These are phyloP conservation scores for Ormyrus rosae DNA, from an alignment of 2,888 invertebrate species.

Conservation along the genomic window DNA sequence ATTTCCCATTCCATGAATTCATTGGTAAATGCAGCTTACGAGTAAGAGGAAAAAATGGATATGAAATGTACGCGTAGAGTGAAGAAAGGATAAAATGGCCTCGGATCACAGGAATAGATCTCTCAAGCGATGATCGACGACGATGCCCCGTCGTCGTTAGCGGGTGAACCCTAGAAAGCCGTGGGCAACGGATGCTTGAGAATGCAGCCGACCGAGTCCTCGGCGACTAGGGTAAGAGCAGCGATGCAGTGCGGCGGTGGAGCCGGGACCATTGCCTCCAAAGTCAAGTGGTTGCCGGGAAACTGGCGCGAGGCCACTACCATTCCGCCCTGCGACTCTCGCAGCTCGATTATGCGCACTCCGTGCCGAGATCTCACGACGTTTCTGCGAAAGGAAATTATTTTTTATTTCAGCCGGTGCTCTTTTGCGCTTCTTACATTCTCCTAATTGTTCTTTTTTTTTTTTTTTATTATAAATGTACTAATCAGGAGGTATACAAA, in stretches of 20 bases:
- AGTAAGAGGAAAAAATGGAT: no score
- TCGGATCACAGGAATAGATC: background rate
- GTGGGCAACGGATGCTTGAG: constrained; percentile 81
- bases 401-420: background rate
- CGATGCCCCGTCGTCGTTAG: background rate
- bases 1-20: no score
- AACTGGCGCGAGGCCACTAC: constrained; percentile 72
- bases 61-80: no score
- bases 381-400: constrained; percentile 63
- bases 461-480: no score
- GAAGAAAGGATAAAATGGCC: no score
- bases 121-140: constrained; percentile 22
- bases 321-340: constrained; percentile 71
- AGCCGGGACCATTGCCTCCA: constrained; percentile 71
- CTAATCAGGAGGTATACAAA: background rate
- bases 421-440: background rate
- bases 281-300: constrained; percentile 69
- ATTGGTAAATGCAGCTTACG: no score
- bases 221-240: constrained; percentile 80
- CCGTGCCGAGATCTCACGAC: constrained; percentile 72
- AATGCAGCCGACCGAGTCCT: constrained; percentile 83
- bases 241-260: constrained; percentile 69
- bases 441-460: background rate
- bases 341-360: constrained; percentile 71
- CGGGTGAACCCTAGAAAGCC: constrained; percentile 71